Percentiles rank a stretch among this genome's conserved stretches.
Evolutionary conservation across 2,888 invertebrate genomes (phyloP).

Genomic region (Aromia moschata): DNA sequence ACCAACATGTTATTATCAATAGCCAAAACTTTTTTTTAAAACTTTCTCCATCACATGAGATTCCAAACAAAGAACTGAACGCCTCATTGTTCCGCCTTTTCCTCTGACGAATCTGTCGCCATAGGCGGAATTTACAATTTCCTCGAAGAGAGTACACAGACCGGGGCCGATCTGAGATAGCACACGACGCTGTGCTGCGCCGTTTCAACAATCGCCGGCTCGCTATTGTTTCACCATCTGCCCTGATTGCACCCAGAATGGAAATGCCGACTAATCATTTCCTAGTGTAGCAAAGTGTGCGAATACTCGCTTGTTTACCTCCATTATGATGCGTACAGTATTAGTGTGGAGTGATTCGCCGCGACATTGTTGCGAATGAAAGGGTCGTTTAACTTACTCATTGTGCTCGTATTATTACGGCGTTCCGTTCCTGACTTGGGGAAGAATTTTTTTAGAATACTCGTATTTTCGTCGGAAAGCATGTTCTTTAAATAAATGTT

Average conservation of each 20-base stretch:
- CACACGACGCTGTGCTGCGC: slow-evolving; percentile 40
- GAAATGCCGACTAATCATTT: slow-evolving; percentile 48
- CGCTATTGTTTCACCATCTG: slow-evolving; percentile 49
- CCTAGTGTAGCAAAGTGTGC: slow-evolving; percentile 29
- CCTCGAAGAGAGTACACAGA: slow-evolving; percentile 4
- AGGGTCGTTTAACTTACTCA: slow-evolving; percentile 14
- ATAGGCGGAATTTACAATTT: neutral
- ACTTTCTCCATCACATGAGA: too few relatives aligned
- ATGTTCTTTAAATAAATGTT: too few relatives aligned
- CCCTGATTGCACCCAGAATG: slow-evolving; percentile 44
- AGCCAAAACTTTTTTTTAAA: too few relatives aligned
- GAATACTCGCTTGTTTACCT: slow-evolving; percentile 33
- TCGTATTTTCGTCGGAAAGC: too few relatives aligned
- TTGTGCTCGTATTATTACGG: too few relatives aligned
- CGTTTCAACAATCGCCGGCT: slow-evolving; percentile 42
- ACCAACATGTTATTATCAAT: too few relatives aligned
- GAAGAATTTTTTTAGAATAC: too few relatives aligned
- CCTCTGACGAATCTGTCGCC: neutral
- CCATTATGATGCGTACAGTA: slow-evolving; percentile 26
- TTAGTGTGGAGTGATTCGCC: slow-evolving; percentile 19
- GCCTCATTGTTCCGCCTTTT: too few relatives aligned
- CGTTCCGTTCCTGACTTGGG: too few relatives aligned
- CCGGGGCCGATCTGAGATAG: slow-evolving; percentile 41
- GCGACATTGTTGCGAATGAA: slow-evolving; percentile 21
- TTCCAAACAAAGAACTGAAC: too few relatives aligned